These are phyloP conservation scores for Pholis gunnellus DNA, from an alignment of 2,113 vertebrate genomes.

Conservation along the genomic window DNA sequence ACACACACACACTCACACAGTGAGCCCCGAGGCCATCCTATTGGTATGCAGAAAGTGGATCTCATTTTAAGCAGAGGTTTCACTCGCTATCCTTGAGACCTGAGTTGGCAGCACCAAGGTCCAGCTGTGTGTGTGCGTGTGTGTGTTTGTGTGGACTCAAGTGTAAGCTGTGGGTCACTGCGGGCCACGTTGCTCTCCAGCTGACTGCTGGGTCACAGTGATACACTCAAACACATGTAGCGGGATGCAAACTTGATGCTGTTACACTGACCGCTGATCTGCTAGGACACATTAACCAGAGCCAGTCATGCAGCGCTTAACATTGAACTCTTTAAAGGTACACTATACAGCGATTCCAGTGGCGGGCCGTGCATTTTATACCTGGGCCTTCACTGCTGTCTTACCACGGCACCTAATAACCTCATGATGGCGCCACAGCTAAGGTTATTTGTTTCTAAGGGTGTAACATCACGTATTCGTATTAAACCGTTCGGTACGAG, in stretches of 20 bases:
- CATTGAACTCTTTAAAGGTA: neutral
- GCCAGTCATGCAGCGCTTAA: neutral
- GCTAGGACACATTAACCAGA: neutral
- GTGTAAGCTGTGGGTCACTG: constrained; percentile 37
- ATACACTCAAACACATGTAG: constrained; percentile 7
- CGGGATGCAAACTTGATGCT: neutral
- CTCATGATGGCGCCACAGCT: too few species aligned
- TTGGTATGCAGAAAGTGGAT: constrained; percentile 70
- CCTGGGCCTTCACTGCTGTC: too few species aligned
- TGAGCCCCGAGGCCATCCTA: constrained; percentile 48
- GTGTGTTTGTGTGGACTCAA: constrained; percentile 2
- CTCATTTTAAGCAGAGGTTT: constrained; percentile 50
- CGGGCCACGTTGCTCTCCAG: neutral
- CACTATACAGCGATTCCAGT: neutral
- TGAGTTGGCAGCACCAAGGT: constrained; percentile 43
- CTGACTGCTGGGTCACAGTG: constrained; percentile 18
- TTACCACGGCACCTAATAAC: too few species aligned
- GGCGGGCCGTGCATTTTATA: too few species aligned
- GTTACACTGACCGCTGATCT: neutral
- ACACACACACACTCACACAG: constrained; percentile 30
- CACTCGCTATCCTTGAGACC: constrained; percentile 58
- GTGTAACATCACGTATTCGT: too few species aligned
- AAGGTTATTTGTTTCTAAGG: too few species aligned
- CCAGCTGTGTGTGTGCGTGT: constrained; percentile 27
- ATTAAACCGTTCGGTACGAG: too few species aligned